Conservation (phyloP, 2,113 vertebrate genomes). For the Chloebia gouldiae region DNA sequence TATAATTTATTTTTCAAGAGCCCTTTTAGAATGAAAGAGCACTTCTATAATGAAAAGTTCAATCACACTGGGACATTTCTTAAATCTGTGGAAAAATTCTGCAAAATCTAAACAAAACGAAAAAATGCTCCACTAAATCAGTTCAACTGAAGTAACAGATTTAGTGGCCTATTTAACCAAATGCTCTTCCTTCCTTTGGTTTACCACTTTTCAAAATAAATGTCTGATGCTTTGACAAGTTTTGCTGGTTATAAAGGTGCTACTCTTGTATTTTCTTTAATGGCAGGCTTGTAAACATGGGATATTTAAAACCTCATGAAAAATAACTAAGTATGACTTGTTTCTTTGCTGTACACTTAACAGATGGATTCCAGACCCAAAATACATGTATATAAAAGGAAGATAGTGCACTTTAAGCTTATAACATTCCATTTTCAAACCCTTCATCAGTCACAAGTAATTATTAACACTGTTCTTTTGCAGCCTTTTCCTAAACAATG, state of each 20-base stretch:
- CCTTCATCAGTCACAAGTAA: neutral
- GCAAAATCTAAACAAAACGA: neutral
- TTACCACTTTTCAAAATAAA: neutral
- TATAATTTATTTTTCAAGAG: neutral
- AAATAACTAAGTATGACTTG: neutral
- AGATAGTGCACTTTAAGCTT: slow-evolving; percentile 40
- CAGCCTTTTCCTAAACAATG: neutral
- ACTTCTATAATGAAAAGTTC: neutral
- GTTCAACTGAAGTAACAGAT: neutral
- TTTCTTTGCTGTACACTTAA: slow-evolving; percentile 36
- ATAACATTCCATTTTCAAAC: slow-evolving; percentile 20
- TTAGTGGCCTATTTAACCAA: neutral
- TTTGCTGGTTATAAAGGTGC: slow-evolving; percentile 36
- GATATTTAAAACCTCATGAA: slow-evolving; percentile 38
- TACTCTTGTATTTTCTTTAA: neutral
- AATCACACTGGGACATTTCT: neutral
- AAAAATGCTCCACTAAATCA: neutral
- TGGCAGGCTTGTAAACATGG: neutral
- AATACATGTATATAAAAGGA: slow-evolving; percentile 40
- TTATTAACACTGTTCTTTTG: slow-evolving; percentile 25
- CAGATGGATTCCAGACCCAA: slow-evolving; percentile 24
- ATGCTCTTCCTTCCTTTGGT: neutral
- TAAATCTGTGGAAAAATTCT: neutral
- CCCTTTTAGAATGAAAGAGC: neutral
- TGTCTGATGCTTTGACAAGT: slow-evolving; percentile 10